A percentile compares a stretch with the other conserved stretches of the same genome.
phyloP scores from a whole-genome alignment of 2,113 vertebrate genomes.

The Scortum barcoo region DNA sequence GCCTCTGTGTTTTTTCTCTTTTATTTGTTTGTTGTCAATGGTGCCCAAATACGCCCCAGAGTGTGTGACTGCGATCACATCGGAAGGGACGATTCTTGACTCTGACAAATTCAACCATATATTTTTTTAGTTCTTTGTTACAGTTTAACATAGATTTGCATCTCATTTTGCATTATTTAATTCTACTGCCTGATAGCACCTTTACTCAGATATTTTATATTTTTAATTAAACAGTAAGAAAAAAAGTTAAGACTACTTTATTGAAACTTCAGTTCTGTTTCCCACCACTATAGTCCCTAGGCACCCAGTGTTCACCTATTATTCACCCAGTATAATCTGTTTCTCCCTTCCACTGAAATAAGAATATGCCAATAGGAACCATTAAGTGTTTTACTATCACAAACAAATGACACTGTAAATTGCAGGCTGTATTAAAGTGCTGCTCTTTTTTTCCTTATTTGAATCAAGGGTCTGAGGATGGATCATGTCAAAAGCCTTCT shows the following conservation, averaged over 20 bases:
- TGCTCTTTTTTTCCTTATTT: background rate
- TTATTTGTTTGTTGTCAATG: conserved; percentile 1
- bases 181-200: background rate
- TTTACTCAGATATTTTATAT: background rate
- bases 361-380: background rate
- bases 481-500: background rate
- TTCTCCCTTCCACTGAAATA: no score
- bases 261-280: background rate
- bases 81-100: background rate
- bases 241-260: background rate
- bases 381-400: background rate
- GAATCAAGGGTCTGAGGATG: background rate
- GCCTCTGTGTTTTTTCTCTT: background rate
- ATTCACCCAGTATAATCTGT: no score
- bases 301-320: no score
- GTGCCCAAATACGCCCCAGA: background rate
- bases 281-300: background rate
- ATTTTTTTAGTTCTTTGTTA: background rate
- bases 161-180: background rate
- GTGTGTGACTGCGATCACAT: background rate
- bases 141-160: background rate
- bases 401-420: background rate
- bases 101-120: background rate
- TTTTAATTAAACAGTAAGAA: background rate
- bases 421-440: background rate